Conservation (phyloP, 1,140 invertebrate species). For the Ruditapes philippinarum region DNA sequence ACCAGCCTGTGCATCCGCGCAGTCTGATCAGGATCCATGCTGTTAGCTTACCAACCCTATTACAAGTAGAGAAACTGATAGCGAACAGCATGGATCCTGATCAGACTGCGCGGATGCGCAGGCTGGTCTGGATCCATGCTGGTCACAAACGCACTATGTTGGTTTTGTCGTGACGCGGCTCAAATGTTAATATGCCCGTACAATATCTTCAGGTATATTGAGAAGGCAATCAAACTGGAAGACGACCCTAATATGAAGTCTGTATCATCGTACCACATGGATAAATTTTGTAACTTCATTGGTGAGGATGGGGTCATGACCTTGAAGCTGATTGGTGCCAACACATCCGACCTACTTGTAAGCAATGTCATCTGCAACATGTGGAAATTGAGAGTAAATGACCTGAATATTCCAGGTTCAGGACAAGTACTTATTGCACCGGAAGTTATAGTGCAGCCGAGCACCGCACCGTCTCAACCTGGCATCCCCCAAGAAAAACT, state of each 20-base stretch:
- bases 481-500: no score
- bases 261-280: neutral
- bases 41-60: no score
- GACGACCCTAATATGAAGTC: neutral
- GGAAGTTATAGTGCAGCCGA: neutral
- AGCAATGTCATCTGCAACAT: slow-evolving; percentile 25
- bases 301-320: slow-evolving; percentile 54
- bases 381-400: neutral
- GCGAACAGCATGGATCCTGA: no score
- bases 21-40: no score
- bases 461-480: neutral
- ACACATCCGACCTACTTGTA: slow-evolving; percentile 28
- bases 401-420: neutral
- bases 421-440: neutral
- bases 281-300: neutral
- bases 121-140: no score
- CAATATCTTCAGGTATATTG: slow-evolving; percentile 1
- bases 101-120: no score
- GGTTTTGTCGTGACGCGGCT: no score
- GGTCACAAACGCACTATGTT: no score
- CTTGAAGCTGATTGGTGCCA: slow-evolving; percentile 28
- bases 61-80: no score
- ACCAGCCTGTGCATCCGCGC: no score
- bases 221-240: neutral
- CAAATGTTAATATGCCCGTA: no score